Conservation (phyloP, 2,888 invertebrate species). For the Phaedon cochleariae region DNA sequence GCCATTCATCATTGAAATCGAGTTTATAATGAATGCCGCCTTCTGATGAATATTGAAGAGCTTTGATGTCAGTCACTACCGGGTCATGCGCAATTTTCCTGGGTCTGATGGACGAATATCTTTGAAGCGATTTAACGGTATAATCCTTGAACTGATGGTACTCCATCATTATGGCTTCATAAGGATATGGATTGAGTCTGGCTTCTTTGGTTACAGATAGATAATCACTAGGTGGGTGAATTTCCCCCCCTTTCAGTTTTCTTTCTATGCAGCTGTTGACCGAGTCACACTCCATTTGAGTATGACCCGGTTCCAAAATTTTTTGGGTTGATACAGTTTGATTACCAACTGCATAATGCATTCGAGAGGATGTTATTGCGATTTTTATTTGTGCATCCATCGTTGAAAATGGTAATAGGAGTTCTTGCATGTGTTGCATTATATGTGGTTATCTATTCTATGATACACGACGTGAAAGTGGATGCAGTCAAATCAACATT, state of each 20-base stretch:
- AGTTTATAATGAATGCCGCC: background rate
- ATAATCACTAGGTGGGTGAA: constrained; percentile 16
- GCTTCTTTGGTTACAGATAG: constrained; percentile 9
- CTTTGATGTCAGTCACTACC: constrained; percentile 3
- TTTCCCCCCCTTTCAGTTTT: constrained; percentile 12
- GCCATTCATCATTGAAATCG: constrained; percentile 4
- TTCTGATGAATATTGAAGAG: background rate
- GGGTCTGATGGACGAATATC: constrained; percentile 4
- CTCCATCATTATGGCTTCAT: constrained; percentile 6
- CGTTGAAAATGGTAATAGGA: background rate
- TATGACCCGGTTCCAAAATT: background rate
- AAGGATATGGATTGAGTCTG: constrained; percentile 11
- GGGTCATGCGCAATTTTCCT: background rate
- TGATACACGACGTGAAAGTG: background rate
- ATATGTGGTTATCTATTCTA: background rate
- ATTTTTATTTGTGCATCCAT: constrained; percentile 7
- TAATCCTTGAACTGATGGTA: constrained; percentile 7
- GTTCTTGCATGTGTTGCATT: background rate
- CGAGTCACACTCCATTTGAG: constrained; percentile 9
- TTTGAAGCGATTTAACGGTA: background rate
- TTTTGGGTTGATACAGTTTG: background rate
- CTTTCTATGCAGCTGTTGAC: background rate
- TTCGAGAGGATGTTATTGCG: background rate
- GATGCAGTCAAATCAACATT: background rate
- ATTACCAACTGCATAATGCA: constrained; percentile 1